Evolutionary conservation across 64 coral and sea anemone genomes (phyloP).

Genomic region (Exaiptasia diaphana): DNA sequence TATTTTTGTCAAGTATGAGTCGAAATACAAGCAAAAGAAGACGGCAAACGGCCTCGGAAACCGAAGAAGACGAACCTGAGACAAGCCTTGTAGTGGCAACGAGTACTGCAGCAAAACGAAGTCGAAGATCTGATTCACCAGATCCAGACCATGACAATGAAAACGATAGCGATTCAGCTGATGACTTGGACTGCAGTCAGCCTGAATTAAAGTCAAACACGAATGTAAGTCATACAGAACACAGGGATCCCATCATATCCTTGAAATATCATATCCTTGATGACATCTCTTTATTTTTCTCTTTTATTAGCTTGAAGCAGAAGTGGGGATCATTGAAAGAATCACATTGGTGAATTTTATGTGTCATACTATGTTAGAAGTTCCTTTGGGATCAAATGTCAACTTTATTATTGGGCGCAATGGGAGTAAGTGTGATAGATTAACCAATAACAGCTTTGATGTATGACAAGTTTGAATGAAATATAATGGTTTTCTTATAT

Average conservation of each 20-base stretch:
- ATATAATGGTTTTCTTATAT: neutral
- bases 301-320: conserved; percentile 78
- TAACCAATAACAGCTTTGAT: no score
- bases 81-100: neutral
- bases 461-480: no score
- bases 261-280: neutral
- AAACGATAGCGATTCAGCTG: conserved; percentile 10
- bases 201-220: neutral
- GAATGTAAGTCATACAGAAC: neutral
- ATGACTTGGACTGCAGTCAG: conserved; percentile 37
- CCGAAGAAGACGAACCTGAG: neutral
- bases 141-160: neutral
- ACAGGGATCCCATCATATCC: neutral
- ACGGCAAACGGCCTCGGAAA: conserved; percentile 4
- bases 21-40: neutral
- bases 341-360: conserved; percentile 91
- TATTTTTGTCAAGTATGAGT: neutral
- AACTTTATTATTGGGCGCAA: conserved; percentile 97
- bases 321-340: conserved; percentile 92
- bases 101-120: neutral
- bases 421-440: conserved; percentile 86
- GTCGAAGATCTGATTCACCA: conserved; percentile 16
- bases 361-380: conserved; percentile 91
- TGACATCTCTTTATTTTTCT: neutral
- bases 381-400: conserved; percentile 73